Conservation (phyloP, 1,140 invertebrate genomes). For the Bicyclus anynana region DNA sequence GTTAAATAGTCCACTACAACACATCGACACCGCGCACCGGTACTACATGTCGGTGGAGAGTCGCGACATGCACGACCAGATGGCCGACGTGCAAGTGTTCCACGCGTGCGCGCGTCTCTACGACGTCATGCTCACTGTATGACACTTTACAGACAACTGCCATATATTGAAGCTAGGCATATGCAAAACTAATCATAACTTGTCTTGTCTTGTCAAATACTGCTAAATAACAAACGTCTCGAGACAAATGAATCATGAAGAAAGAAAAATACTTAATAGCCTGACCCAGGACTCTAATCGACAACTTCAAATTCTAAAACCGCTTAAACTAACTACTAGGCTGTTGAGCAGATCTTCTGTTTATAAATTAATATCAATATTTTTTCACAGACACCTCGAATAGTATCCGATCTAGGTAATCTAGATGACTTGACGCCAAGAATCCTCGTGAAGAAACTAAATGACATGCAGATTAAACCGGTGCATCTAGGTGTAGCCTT, state of each 20-base stretch:
- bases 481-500: conserved; percentile 50
- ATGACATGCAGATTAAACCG: conserved; percentile 50
- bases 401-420: conserved; percentile 43
- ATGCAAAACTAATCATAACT: too few relatives aligned
- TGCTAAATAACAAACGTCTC: too few relatives aligned
- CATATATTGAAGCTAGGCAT: too few relatives aligned
- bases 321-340: too few relatives aligned
- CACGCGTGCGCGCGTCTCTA: conserved; percentile 52
- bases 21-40: conserved; percentile 49
- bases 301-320: too few relatives aligned
- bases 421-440: conserved; percentile 52
- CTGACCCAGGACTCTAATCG: too few relatives aligned
- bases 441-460: conserved; percentile 39
- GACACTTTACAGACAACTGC: too few relatives aligned
- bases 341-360: too few relatives aligned
- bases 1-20: too few relatives aligned
- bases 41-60: conserved; percentile 60
- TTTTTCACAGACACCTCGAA: conserved; percentile 43
- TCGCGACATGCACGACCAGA: conserved; percentile 56
- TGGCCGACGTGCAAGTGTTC: conserved; percentile 61
- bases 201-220: too few relatives aligned
- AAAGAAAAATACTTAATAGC: too few relatives aligned
- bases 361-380: not conserved
- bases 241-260: too few relatives aligned
- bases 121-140: conserved; percentile 54